These are phyloP conservation scores for Rapana venosa DNA, from an alignment of 2,888 invertebrate genomes.

Conservation along the genomic window DNA sequence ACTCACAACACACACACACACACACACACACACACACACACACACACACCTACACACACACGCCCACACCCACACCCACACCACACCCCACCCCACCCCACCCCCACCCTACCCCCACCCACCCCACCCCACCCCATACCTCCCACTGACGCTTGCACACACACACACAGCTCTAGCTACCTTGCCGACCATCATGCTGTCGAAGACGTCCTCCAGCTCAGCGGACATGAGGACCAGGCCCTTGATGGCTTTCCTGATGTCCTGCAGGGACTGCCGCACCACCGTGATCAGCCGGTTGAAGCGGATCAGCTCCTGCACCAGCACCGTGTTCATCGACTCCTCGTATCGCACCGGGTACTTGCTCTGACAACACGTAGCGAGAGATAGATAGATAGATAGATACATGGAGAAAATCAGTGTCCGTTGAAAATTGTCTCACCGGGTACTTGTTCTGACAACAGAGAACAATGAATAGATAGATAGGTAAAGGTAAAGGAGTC, in stretches of 20 bases:
- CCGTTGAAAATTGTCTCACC: too few species aligned
- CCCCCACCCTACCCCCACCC: too few species aligned
- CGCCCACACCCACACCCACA: too few species aligned
- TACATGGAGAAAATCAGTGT: not conserved
- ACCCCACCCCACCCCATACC: too few species aligned
- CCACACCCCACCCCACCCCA: too few species aligned
- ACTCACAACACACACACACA: too few species aligned
- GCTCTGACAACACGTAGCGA: conserved; percentile 54
- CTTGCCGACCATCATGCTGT: conserved; percentile 78
- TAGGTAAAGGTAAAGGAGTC: too few species aligned
- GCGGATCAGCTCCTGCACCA: conserved; percentile 77
- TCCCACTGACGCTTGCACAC: too few species aligned
- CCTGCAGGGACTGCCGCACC: conserved; percentile 73
- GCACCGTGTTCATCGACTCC: conserved; percentile 78
- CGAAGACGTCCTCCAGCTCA: conserved; percentile 77
- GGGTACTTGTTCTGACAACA: too few species aligned
- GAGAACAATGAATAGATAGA: too few species aligned
- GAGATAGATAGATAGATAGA: not conserved
- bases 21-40: too few species aligned
- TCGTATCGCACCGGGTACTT: conserved; percentile 77
- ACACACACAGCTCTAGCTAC: conserved; percentile 51
- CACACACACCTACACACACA: too few species aligned
- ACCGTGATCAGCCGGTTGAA: conserved; percentile 75
- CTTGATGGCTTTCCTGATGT: conserved; percentile 77
- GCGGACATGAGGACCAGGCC: conserved; percentile 77